A percentile compares a stretch with the other conserved stretches of the same genome.
phyloP scores from a whole-genome alignment of 2,113 vertebrate species.

The Martes martes region DNA sequence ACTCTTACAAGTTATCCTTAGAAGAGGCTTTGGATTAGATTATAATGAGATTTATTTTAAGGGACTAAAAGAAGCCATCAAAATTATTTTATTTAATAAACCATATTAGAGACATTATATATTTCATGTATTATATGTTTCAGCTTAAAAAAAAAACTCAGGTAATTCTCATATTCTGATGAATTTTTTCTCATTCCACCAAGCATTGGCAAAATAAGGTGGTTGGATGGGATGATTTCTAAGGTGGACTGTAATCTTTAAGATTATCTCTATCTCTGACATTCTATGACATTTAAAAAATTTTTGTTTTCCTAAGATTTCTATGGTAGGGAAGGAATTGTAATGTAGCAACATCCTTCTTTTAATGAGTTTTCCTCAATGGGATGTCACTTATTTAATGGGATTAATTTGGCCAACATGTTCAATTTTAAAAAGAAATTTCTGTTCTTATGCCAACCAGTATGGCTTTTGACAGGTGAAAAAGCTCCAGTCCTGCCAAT shows the following conservation, averaged over 20 bases:
- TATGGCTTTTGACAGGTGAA: background rate
- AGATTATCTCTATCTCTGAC: background rate
- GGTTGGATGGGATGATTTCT: background rate
- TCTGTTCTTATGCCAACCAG: background rate
- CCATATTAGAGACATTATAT: background rate
- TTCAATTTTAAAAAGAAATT: slow-evolving; percentile 23
- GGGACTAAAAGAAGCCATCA: background rate
- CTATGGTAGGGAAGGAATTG: background rate
- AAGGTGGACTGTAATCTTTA: background rate
- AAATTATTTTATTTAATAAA: background rate
- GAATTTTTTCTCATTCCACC: background rate
- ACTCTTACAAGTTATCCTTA: background rate
- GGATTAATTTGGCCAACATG: slow-evolving; percentile 15
- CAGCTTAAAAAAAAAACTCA: background rate
- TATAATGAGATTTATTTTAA: background rate
- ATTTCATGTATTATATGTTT: background rate
- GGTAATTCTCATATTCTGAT: background rate
- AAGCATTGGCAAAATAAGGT: slow-evolving; percentile 28
- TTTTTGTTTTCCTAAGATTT: slow-evolving; percentile 24
- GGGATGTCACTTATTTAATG: slow-evolving; percentile 57
- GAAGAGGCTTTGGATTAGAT: background rate
- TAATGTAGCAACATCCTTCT: slow-evolving; percentile 1
- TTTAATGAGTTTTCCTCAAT: slow-evolving; percentile 31
- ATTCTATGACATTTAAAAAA: background rate
- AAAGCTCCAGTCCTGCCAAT: background rate